A percentile compares a stretch with the other conserved stretches of the same genome.
phyloP scores from a whole-genome alignment of 2,113 vertebrate species.

The Carollia perspicillata region DNA sequence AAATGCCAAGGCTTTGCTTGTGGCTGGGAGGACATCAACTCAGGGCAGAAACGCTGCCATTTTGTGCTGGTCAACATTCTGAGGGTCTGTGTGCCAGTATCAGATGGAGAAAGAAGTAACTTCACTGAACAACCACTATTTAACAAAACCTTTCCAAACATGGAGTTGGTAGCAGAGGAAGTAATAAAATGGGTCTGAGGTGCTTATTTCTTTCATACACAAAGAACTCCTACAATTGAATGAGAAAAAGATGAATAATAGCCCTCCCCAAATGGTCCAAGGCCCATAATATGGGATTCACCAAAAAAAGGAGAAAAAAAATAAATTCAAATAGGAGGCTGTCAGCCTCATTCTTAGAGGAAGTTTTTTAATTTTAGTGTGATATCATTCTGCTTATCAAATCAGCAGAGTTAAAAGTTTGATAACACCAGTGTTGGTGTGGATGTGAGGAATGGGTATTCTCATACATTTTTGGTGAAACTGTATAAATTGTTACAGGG shows the following conservation, averaged over 20 bases:
- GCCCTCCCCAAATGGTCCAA: neutral
- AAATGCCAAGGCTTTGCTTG: slow-evolving; percentile 34
- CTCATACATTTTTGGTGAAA: neutral
- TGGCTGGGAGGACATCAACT: slow-evolving; percentile 9
- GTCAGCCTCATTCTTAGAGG: neutral
- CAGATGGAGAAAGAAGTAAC: neutral
- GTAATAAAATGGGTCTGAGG: neutral
- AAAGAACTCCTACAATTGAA: neutral
- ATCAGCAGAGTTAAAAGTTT: neutral
- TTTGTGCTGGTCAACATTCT: slow-evolving; percentile 12
- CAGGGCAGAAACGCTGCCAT: neutral
- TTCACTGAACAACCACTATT: neutral
- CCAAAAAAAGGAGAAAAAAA: neutral
- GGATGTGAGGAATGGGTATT: neutral
- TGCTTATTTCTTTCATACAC: slow-evolving; percentile 8
- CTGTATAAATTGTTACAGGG: neutral
- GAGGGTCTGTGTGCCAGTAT: neutral
- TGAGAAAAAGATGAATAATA: neutral
- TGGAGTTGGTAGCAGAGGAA: neutral
- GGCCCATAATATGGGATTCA: neutral
- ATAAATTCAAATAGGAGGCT: neutral
- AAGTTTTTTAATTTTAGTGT: neutral
- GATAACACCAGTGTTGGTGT: neutral
- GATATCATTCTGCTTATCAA: neutral
- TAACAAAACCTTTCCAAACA: slow-evolving; percentile 4